These are phyloP conservation scores for Nasua narica DNA, from an alignment of 2,797 vertebrate genomes.

Conservation along the genomic window DNA sequence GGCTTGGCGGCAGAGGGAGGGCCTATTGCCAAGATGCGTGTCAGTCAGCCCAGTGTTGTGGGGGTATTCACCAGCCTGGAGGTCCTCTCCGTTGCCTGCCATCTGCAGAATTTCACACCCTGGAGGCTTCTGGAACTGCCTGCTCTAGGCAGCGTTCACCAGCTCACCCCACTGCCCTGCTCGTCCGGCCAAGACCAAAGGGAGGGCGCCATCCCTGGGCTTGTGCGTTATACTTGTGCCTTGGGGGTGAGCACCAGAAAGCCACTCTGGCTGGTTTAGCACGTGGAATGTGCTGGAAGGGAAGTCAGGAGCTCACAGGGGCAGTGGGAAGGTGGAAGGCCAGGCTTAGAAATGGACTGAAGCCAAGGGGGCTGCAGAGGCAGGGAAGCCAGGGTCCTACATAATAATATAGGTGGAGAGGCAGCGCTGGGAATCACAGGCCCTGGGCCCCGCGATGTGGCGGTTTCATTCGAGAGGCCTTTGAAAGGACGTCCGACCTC, in stretches of 20 bases:
- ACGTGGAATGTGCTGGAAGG: fast-evolving
- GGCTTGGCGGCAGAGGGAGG: not conserved
- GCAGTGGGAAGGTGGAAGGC: not conserved
- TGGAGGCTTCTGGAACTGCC: not conserved
- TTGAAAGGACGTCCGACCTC: not conserved
- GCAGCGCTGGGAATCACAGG: not conserved
- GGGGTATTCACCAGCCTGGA: not conserved
- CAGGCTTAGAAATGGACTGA: not conserved
- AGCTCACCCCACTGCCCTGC: not conserved
- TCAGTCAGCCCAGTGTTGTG: not conserved
- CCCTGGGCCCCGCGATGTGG: fast-evolving
- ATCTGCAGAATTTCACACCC: not conserved
- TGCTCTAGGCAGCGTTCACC: not conserved
- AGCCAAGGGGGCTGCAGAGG: not conserved
- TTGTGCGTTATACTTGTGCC: fast-evolving
- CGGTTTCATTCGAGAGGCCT: fast-evolving
- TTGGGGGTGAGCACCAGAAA: not conserved
- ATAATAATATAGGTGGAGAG: too few species aligned
- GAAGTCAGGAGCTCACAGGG: not conserved
- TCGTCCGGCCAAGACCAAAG: not conserved
- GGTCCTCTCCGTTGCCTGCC: too few species aligned
- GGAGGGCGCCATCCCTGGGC: not conserved
- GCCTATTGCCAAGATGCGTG: fast-evolving
- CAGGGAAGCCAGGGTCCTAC: not conserved
- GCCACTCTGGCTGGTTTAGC: not conserved